Percentiles rank a stretch among this genome's conserved stretches.
Evolutionary conservation across 2,113 vertebrate species (phyloP).

Genomic region (Tragulus kanchil): DNA sequence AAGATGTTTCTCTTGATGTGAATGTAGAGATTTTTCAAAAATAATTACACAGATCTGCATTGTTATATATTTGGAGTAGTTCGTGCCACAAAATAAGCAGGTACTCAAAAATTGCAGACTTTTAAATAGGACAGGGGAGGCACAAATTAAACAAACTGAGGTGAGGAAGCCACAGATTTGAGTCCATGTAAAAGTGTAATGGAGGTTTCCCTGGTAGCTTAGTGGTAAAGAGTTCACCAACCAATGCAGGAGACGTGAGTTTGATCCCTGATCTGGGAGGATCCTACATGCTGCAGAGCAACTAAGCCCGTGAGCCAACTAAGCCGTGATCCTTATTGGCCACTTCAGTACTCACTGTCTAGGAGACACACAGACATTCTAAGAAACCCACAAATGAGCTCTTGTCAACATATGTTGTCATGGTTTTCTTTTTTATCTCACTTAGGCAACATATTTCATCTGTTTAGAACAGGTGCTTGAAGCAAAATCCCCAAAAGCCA

Average conservation of each 20-base stretch:
- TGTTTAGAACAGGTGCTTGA: background rate
- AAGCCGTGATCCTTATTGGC: too few relatives aligned
- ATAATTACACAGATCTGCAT: background rate
- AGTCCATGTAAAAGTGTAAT: background rate
- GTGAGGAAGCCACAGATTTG: background rate
- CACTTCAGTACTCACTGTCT: background rate
- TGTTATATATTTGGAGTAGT: background rate
- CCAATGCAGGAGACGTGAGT: too few relatives aligned
- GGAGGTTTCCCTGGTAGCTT: background rate
- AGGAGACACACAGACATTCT: background rate
- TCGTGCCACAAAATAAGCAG: background rate
- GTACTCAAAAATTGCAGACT: background rate
- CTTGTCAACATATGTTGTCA: background rate
- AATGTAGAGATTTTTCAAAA: background rate
- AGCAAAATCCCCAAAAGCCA: background rate
- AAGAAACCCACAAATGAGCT: background rate
- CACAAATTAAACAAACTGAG: background rate
- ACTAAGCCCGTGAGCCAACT: too few relatives aligned
- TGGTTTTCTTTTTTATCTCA: background rate
- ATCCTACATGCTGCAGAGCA: too few relatives aligned
- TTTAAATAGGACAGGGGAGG: background rate
- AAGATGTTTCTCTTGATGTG: background rate
- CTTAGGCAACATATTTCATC: background rate
- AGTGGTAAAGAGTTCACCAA: too few relatives aligned
- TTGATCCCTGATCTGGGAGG: too few relatives aligned